Percentiles rank a stretch among this genome's conserved stretches.
phyloP scores from a whole-genome alignment of 2,113 vertebrate genomes.

The Alces alces region DNA sequence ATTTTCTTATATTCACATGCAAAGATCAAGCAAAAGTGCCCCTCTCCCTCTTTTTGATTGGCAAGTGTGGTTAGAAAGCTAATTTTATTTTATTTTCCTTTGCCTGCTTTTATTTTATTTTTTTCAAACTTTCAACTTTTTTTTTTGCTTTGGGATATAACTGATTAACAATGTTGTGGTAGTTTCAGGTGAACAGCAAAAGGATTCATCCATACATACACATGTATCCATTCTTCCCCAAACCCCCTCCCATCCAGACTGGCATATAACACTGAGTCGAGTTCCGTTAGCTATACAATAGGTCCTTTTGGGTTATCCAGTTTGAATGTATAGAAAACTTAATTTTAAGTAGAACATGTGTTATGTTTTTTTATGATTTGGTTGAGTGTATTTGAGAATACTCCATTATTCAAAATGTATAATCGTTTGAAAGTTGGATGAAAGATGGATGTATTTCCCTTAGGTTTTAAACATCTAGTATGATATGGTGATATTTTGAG shows the following conservation, averaged over 20 bases:
- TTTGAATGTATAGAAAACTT: not conserved
- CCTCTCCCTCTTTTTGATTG: not conserved
- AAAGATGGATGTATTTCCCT: not conserved
- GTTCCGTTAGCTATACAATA: not conserved
- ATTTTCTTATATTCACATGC: not conserved
- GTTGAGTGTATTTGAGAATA: slow-evolving; percentile 24
- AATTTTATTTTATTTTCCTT: not conserved
- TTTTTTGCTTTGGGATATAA: not conserved
- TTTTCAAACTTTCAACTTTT: not conserved
- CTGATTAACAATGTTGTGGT: not conserved
- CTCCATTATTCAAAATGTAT: not conserved
- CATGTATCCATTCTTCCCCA: not conserved
- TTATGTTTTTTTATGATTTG: slow-evolving; percentile 9
- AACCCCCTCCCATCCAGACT: not conserved
- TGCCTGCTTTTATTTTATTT: not conserved
- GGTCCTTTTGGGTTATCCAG: not conserved
- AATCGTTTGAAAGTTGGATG: not conserved
- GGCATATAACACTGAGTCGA: not conserved
- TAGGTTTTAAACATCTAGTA: not conserved
- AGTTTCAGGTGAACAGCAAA: not conserved
- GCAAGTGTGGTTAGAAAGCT: not conserved
- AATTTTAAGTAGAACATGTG: slow-evolving; percentile 16
- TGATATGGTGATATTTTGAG: not conserved
- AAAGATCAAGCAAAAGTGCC: not conserved
- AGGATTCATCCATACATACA: not conserved